A percentile compares a stretch with the other conserved stretches of the same genome.
These are phyloP conservation scores for Leptatherina wallacei DNA, from an alignment of 2,797 vertebrate genomes.

Conservation along the genomic window DNA sequence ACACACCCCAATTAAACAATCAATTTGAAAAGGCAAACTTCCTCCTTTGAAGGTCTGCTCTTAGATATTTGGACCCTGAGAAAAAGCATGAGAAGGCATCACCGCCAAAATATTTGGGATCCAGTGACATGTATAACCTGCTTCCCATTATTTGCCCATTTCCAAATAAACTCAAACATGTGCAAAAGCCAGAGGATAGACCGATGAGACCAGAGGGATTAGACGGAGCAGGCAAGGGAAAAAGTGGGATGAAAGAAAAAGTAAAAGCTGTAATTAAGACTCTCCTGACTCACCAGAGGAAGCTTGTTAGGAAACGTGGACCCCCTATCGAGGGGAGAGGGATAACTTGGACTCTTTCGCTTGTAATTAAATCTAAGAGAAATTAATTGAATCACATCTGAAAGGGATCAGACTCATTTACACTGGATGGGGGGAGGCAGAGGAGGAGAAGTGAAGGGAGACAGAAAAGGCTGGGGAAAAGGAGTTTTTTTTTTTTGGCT, in stretches of 20 bases:
- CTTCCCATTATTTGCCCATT: constrained; percentile 29
- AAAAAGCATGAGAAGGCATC: not conserved
- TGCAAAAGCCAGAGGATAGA: constrained; percentile 38
- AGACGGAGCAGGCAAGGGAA: constrained; percentile 61
- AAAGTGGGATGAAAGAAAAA: constrained; percentile 77
- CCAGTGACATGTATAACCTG: constrained; percentile 41
- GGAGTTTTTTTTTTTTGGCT: constrained; percentile 37
- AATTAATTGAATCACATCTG: constrained; percentile 88
- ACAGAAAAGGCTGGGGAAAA: constrained; percentile 51
- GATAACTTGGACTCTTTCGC: constrained; percentile 84
- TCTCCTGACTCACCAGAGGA: constrained; percentile 80
- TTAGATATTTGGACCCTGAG: constrained; percentile 4
- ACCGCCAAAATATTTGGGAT: constrained; percentile 28
- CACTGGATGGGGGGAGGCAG: constrained; percentile 72
- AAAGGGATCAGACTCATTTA: constrained; percentile 87
- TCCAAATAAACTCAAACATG: constrained; percentile 52
- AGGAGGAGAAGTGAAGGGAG: constrained; percentile 67
- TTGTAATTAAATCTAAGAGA: constrained; percentile 88
- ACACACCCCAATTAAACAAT: constrained; percentile 11
- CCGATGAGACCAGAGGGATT: constrained; percentile 58
- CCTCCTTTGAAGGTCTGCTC: not conserved
- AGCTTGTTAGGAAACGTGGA: constrained; percentile 81
- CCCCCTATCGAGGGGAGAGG: constrained; percentile 81
- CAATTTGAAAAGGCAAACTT: constrained; percentile 2
- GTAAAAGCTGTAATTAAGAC: constrained; percentile 86